These are phyloP conservation scores for Argyrosomus japonicus DNA, from an alignment of 2,113 vertebrate species.

Conservation along the genomic window DNA sequence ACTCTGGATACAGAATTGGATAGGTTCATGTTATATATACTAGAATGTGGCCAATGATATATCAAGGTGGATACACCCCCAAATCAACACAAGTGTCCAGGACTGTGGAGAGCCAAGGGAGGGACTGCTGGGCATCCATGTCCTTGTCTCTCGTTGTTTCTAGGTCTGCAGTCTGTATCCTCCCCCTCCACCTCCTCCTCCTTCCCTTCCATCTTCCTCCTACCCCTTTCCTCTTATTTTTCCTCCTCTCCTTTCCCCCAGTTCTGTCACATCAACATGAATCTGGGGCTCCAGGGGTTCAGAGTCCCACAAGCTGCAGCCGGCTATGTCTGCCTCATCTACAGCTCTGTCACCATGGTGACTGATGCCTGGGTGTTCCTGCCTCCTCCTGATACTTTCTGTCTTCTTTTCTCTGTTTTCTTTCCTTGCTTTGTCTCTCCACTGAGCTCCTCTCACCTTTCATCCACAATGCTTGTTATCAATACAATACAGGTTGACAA, in stretches of 20 bases:
- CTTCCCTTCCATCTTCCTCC: background rate
- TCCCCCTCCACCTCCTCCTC: conserved; percentile 20
- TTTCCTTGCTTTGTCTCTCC: conserved; percentile 24
- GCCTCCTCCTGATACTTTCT: conserved; percentile 50
- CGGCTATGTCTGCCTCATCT: conserved; percentile 54
- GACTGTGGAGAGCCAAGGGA: conserved; percentile 37
- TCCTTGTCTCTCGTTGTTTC: conserved; percentile 49
- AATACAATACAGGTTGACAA: conserved; percentile 10
- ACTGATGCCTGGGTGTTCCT: conserved; percentile 64
- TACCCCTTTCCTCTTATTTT: background rate
- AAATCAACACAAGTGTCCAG: conserved; percentile 32
- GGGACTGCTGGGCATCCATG: conserved; percentile 24
- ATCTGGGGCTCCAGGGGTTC: conserved; percentile 54
- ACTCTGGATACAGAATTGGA: background rate
- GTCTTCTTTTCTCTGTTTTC: conserved; percentile 31
- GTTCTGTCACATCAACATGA: conserved; percentile 66
- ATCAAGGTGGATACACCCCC: conserved; percentile 33
- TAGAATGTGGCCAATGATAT: conserved; percentile 17
- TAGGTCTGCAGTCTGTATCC: conserved; percentile 34
- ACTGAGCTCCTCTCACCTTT: conserved; percentile 19
- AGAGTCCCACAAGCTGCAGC: conserved; percentile 60
- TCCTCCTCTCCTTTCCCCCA: conserved; percentile 38
- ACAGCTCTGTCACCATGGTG: conserved; percentile 70
- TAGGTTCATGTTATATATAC: conserved; percentile 6
- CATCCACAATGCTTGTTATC: conserved; percentile 7